These are phyloP conservation scores for Ypsolopha scabrella DNA, from an alignment of 2,888 invertebrate species.

Conservation along the genomic window DNA sequence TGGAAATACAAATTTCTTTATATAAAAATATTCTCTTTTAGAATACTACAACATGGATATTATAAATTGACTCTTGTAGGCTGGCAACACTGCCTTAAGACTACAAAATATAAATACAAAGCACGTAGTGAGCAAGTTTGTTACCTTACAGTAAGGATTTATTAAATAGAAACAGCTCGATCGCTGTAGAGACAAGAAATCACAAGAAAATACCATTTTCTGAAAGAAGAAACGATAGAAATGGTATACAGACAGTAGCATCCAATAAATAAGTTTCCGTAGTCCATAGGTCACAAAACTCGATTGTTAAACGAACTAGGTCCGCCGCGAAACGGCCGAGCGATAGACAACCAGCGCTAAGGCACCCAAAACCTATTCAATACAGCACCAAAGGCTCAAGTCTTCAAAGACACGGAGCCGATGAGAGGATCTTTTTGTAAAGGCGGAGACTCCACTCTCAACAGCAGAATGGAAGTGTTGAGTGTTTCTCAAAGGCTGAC, in stretches of 20 bases:
- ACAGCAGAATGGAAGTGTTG: neutral
- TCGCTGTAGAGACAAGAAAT: neutral
- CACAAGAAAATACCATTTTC: too few relatives aligned
- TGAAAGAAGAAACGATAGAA: constrained; percentile 8
- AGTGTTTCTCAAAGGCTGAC: constrained; percentile 79
- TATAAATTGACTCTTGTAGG: constrained; percentile 51
- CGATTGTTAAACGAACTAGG: constrained; percentile 27
- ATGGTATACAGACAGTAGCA: constrained; percentile 4
- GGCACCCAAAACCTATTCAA: neutral
- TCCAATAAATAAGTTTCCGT: constrained; percentile 26
- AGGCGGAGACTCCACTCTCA: neutral
- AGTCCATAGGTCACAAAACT: constrained; percentile 18
- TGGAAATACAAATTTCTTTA: constrained; percentile 50
- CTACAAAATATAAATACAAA: constrained; percentile 40
- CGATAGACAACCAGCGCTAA: constrained; percentile 9
- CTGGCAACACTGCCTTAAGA: constrained; percentile 28
- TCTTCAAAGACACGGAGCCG: neutral
- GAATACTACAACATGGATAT: constrained; percentile 38
- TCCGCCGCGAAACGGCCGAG: constrained; percentile 20
- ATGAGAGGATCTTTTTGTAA: constrained; percentile 3
- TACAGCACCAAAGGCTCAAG: too few relatives aligned
- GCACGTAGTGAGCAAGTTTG: constrained; percentile 56
- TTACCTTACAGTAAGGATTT: constrained; percentile 21
- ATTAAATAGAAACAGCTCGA: constrained; percentile 13
- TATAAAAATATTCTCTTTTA: constrained; percentile 51